phyloP scores from a whole-genome alignment of 2,113 vertebrate species.

The Copsychus sechellarum region DNA sequence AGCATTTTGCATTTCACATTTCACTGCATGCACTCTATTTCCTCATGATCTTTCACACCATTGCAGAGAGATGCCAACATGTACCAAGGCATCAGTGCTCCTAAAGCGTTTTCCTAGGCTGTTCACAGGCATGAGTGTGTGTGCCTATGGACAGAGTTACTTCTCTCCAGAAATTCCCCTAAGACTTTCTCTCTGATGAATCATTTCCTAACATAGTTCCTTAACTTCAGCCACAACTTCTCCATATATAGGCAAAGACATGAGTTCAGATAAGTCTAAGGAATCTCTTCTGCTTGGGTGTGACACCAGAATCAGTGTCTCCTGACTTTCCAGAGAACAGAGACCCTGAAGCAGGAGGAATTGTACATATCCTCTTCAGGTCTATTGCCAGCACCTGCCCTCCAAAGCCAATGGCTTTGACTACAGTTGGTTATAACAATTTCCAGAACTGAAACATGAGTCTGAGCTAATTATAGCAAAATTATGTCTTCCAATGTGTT shows the following conservation, averaged over 20 bases:
- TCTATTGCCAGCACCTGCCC: background rate
- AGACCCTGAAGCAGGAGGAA: background rate
- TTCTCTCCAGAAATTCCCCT: background rate
- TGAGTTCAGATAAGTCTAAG: background rate
- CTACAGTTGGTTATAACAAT: background rate
- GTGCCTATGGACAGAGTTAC: background rate
- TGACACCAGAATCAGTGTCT: background rate
- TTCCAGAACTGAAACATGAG: background rate
- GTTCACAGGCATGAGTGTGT: rapidly evolving
- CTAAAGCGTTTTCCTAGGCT: background rate
- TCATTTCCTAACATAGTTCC: background rate
- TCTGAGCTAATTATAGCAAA: background rate
- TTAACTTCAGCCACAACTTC: background rate
- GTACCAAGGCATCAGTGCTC: background rate
- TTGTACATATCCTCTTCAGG: background rate
- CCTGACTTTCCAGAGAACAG: background rate
- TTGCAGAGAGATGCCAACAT: background rate
- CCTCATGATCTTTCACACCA: background rate
- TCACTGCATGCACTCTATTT: background rate
- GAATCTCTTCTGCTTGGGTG: background rate
- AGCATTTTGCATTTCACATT: background rate
- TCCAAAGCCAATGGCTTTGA: background rate
- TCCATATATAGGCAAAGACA: background rate
- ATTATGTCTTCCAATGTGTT: rapidly evolving
- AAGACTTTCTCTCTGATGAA: background rate